These are phyloP conservation scores for Temnothorax rugatulus DNA, from an alignment of 2,888 invertebrate genomes.

Conservation along the genomic window DNA sequence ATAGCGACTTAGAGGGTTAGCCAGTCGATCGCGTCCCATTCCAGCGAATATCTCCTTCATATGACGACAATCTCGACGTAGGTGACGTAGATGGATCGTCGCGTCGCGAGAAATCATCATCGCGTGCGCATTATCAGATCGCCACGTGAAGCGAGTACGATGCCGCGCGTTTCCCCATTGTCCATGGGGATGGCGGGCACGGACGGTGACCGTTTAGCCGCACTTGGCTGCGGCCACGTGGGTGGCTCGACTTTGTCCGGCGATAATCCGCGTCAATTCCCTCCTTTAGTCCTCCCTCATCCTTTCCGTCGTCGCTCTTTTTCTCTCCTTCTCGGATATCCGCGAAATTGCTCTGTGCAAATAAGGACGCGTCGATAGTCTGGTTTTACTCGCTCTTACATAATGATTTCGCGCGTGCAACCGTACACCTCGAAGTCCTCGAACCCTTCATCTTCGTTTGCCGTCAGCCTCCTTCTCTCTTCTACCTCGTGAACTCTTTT, in stretches of 20 bases:
- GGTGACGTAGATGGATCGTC: neutral
- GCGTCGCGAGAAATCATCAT: constrained; percentile 10
- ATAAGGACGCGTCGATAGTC: constrained; percentile 50
- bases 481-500: constrained; percentile 20
- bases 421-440: constrained; percentile 26
- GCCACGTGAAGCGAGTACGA: neutral
- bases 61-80: neutral
- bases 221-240: constrained; percentile 59
- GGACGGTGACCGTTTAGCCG: constrained; percentile 31
- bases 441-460: neutral
- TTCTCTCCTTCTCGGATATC: constrained; percentile 1
- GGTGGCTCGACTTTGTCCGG: constrained; percentile 63
- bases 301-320: neutral
- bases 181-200: neutral
- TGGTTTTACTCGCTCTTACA: constrained; percentile 17
- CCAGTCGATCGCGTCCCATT: neutral
- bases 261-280: constrained; percentile 54
- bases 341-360: constrained; percentile 55
- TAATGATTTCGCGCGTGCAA: constrained; percentile 33
- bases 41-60: neutral
- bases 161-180: constrained; percentile 12
- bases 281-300: neutral
- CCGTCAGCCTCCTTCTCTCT: neutral
- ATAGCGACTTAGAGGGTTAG: neutral
- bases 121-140: constrained; percentile 41